Evolutionary conservation across 2,797 vertebrate genomes (phyloP).

Genomic region (Potorous gilbertii): DNA sequence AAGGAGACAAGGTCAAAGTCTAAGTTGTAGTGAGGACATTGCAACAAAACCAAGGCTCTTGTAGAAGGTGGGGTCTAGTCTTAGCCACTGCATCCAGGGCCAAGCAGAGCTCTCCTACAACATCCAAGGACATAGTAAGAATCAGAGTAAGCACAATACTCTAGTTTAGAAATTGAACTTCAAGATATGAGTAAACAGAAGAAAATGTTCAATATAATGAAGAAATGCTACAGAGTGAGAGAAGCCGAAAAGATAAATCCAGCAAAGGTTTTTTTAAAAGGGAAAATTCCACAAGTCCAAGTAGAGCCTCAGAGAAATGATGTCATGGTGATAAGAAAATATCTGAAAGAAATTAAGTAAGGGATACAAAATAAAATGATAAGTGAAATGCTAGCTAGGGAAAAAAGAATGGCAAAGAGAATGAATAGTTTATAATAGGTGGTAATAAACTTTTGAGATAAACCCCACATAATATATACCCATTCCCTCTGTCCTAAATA

Average conservation of each 20-base stretch:
- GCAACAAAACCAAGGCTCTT: not conserved
- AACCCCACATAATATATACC: not conserved
- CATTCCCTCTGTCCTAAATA: not conserved
- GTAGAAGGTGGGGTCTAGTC: not conserved
- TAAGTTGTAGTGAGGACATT: not conserved
- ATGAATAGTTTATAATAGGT: not conserved
- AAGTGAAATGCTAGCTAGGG: not conserved
- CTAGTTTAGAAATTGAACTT: not conserved
- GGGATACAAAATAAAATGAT: not conserved
- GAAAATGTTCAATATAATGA: not conserved
- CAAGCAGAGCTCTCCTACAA: not conserved
- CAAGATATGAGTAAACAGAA: not conserved
- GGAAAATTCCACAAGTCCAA: not conserved
- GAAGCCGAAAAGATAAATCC: not conserved
- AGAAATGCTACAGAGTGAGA: not conserved
- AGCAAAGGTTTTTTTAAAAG: not conserved
- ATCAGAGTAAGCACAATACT: not conserved
- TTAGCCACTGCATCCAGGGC: not conserved
- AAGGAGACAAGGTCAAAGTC: not conserved
- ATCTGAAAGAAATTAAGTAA: not conserved
- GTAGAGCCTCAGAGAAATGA: not conserved
- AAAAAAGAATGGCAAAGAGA: not conserved
- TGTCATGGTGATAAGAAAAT: not conserved
- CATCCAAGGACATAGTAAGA: not conserved
- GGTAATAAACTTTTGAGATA: not conserved